phyloP scores from a whole-genome alignment of 1,140 invertebrate genomes.

The Atta colombica region DNA sequence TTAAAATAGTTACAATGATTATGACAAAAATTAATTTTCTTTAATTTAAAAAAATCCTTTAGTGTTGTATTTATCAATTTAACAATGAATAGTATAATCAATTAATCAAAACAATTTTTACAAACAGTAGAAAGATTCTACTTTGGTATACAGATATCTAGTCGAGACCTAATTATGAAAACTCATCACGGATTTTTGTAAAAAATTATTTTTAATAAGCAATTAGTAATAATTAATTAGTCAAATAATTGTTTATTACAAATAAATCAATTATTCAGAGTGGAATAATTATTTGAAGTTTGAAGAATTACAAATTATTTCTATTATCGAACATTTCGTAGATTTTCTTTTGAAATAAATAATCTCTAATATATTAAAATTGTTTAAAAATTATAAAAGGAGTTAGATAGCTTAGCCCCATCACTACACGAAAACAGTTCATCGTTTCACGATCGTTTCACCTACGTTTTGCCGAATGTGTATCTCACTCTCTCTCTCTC shows the following conservation, averaged over 20 bases:
- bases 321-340: not conserved
- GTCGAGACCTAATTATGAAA: not conserved
- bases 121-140: not conserved
- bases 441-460: slow-evolving; percentile 66
- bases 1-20: not conserved
- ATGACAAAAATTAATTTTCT: not conserved
- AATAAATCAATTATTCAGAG: not conserved
- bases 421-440: slow-evolving; percentile 63
- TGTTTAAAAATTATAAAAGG: slow-evolving; percentile 17
- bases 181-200: not conserved
- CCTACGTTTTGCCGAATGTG: slow-evolving; percentile 26
- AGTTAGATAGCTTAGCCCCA: slow-evolving; percentile 31
- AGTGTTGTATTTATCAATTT: not conserved
- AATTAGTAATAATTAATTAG: not conserved
- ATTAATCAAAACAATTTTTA: not conserved
- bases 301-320: not conserved
- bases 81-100: not conserved
- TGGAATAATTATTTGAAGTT: slow-evolving; percentile 7
- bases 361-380: not conserved
- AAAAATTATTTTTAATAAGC: not conserved
- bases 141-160: not conserved
- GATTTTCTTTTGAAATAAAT: not conserved
- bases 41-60: not conserved
- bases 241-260: not conserved
- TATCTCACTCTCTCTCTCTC: slow-evolving; percentile 10